phyloP scores from a whole-genome alignment of 2,113 vertebrate species.

The Leucopsar rothschildi region DNA sequence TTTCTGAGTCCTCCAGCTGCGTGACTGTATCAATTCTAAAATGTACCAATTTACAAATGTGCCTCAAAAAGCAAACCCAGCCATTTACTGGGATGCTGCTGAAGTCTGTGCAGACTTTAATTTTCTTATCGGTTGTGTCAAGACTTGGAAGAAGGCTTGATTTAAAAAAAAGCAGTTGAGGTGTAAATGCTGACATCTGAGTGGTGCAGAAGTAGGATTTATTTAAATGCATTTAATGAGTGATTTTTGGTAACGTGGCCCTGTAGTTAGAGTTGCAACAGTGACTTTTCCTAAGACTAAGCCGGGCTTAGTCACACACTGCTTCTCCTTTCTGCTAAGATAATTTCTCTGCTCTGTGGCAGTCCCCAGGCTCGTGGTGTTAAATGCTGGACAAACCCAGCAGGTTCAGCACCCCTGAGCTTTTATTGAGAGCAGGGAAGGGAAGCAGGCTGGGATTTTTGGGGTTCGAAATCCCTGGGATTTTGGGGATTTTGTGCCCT shows the following conservation, averaged over 20 bases:
- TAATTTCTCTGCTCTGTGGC: background rate
- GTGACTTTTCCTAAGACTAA: background rate
- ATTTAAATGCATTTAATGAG: background rate
- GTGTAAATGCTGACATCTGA: background rate
- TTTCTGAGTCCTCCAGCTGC: background rate
- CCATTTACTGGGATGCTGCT: background rate
- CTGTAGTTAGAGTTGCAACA: background rate
- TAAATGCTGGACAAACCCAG: rapidly evolving
- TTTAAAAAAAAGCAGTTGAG: background rate
- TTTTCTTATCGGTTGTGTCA: background rate
- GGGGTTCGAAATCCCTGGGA: background rate
- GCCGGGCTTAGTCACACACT: background rate
- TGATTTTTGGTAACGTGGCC: background rate
- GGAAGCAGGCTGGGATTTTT: background rate
- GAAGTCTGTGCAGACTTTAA: background rate
- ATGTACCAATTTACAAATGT: background rate
- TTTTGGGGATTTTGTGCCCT: background rate
- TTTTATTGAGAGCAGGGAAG: background rate
- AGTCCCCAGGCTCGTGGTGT: background rate
- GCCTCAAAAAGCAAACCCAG: background rate
- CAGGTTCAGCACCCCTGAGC: background rate
- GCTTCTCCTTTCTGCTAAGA: background rate
- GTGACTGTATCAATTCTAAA: background rate
- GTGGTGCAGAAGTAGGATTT: background rate
- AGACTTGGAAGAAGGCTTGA: background rate